Conservation (phyloP, 2,797 vertebrate genomes). For the Silurus aristotelis region DNA sequence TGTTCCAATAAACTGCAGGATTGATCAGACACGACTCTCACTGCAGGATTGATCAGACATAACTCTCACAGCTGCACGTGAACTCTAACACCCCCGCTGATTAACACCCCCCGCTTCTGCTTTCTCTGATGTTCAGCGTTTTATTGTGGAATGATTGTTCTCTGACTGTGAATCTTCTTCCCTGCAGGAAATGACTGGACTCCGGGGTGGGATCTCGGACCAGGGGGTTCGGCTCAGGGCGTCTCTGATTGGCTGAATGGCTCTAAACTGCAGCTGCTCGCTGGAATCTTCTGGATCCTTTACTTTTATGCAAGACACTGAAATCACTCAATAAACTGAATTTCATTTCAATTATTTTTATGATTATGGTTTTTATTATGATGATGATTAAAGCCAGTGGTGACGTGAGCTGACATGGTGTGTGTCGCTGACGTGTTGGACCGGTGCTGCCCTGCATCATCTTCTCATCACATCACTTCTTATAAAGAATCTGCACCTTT, state of each 20-base stretch:
- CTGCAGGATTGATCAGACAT: background rate
- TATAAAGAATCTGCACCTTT: conserved; percentile 35
- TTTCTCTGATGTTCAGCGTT: background rate
- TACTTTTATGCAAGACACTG: conserved; percentile 48
- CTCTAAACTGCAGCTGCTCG: conserved; percentile 26
- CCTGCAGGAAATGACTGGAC: conserved; percentile 52
- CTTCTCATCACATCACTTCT: conserved; percentile 18
- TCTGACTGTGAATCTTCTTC: conserved; percentile 1
- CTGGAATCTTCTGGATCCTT: conserved; percentile 43
- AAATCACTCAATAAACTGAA: conserved; percentile 26
- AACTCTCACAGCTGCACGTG: background rate
- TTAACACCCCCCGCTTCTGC: too few relatives aligned
- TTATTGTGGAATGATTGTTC: background rate
- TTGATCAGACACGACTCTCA: background rate
- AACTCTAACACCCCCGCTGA: background rate
- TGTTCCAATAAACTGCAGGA: background rate
- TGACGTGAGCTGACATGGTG: conserved; percentile 26
- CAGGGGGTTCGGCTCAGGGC: conserved; percentile 43
- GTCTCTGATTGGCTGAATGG: conserved; percentile 30
- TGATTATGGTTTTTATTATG: conserved; percentile 1
- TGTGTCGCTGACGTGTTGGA: conserved; percentile 33
- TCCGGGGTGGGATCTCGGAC: conserved; percentile 53
- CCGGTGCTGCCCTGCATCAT: conserved; percentile 29
- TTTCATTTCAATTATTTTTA: conserved; percentile 10
- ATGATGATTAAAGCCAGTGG: background rate